A percentile compares a stretch with the other conserved stretches of the same genome.
Evolutionary conservation across 2,888 invertebrate genomes (phyloP).

Genomic region (Apamea sordens): DNA sequence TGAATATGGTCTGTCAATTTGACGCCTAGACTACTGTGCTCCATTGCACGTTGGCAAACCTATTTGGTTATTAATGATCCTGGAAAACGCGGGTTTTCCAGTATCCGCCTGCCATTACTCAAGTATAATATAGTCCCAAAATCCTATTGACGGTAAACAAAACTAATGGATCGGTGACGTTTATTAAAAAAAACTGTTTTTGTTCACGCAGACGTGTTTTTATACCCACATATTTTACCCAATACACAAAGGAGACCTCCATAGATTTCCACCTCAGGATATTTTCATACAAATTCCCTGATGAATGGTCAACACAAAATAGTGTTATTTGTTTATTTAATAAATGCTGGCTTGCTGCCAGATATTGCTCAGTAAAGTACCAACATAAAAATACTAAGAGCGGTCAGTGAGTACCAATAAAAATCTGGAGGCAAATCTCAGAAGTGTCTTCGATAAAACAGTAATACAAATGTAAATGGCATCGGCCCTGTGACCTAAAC

Average conservation of each 20-base stretch:
- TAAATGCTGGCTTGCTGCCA: constrained; percentile 60
- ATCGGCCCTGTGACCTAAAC: constrained; percentile 38
- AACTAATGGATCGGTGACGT: constrained; percentile 22
- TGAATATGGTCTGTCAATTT: background rate
- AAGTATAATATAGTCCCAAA: constrained; percentile 2
- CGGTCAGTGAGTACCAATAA: constrained; percentile 58
- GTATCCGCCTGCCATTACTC: background rate
- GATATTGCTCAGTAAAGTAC: constrained; percentile 36
- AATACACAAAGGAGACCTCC: constrained; percentile 1
- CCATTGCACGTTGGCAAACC: background rate
- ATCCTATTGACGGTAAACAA: constrained; percentile 8
- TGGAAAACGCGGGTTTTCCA: background rate
- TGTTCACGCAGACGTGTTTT: constrained; percentile 6
- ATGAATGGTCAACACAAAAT: constrained; percentile 42
- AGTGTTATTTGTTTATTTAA: constrained; percentile 57
- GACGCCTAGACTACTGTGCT: background rate
- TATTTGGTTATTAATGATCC: background rate
- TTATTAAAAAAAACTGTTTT: constrained; percentile 34
- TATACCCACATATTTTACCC: constrained; percentile 12
- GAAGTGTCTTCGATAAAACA: constrained; percentile 48
- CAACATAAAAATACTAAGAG: constrained; percentile 50
- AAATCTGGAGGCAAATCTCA: constrained; percentile 49
- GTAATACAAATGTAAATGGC: constrained; percentile 46
- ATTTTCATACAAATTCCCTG: constrained; percentile 33
- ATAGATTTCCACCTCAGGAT: constrained; percentile 10